These are phyloP conservation scores for Orthosia gracilis DNA, from an alignment of 2,888 invertebrate genomes.

Conservation along the genomic window DNA sequence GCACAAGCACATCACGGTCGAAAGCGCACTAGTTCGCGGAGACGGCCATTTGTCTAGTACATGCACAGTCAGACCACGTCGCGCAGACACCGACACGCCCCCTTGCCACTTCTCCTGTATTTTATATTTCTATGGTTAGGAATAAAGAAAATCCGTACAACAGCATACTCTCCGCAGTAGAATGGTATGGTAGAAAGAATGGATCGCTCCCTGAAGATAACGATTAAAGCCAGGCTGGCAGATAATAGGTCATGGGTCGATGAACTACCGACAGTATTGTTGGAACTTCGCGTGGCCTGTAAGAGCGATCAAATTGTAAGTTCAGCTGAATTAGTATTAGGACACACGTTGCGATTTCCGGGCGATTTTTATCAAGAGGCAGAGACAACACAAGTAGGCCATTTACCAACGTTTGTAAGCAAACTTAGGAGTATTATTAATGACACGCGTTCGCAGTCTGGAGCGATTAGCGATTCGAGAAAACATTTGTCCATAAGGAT, in stretches of 20 bases:
- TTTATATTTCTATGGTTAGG: too few relatives aligned
- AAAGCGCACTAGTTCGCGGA: too few relatives aligned
- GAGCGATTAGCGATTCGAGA: not conserved
- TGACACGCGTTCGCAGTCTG: not conserved
- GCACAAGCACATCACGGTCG: too few relatives aligned
- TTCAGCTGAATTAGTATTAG: not conserved
- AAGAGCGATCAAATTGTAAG: not conserved
- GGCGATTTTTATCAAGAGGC: slow-evolving; percentile 14
- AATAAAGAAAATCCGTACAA: too few relatives aligned
- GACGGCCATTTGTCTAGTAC: too few relatives aligned
- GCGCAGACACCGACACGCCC: too few relatives aligned
- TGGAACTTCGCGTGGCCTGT: slow-evolving; percentile 2
- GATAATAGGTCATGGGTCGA: slow-evolving; percentile 3
- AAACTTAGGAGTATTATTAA: not conserved
- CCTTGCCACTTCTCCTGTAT: too few relatives aligned
- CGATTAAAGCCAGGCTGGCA: too few relatives aligned
- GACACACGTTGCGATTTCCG: not conserved
- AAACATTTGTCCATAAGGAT: slow-evolving; percentile 5
- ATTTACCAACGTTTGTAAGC: not conserved
- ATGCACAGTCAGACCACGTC: too few relatives aligned
- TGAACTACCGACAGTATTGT: slow-evolving; percentile 13
- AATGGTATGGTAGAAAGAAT: too few relatives aligned
- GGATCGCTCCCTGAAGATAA: too few relatives aligned
- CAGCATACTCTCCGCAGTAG: too few relatives aligned
- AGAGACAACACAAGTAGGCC: not conserved